Evolutionary conservation across 2,888 invertebrate genomes (phyloP), one percentile per base, ranked within the genome.

Genomic region (Drosophila vallismaia): DNA sequence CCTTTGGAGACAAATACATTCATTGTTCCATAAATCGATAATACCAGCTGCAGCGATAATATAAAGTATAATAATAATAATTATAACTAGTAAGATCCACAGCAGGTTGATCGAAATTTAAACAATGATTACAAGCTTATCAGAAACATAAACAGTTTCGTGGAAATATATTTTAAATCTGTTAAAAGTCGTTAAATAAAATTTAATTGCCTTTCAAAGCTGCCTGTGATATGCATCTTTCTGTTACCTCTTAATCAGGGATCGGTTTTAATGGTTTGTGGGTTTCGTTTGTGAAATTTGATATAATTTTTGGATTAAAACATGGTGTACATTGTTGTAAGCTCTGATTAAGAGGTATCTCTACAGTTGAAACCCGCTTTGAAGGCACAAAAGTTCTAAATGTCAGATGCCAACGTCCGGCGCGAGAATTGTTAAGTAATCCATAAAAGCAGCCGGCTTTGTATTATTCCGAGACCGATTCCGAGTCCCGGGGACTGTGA

Each of bases 331-430:
- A 2, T 19, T 19, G 19, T 19, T 19, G 19, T 19, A 1, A 19
- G 2, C 19, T 19, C 19, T 19, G 19, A 1, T 19, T 2, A 19
- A 19, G 19, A 60, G 60, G 60, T 60, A 60, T 40, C 4, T 24
- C 0, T 0, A 12, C 7, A 24, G 59, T 9, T n/a, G 19, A 3
- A 19, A 19, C 42, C 42, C 42, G 5, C 4, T 10, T 5, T 24
- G 10, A 4, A 0, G 14, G 0, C 9, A 1, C 1, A 33, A 33
- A 33, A 33, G 29, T 31, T 54, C n/a, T 38, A 40, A 26, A 48
- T 40, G 46, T 60, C 60, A 62, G 62, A 62, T 62, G 60, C 62
- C 62, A 54, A 62, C 60, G 62, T 46, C 48, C 60, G 60, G 9
- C 9, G 60, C 14, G 62, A 62, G 31, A 48, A 42, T 31, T 26